Base-by-base conservation (phyloP, 1,140 invertebrate species). In the Drosophila pallidifrons region DNA sequence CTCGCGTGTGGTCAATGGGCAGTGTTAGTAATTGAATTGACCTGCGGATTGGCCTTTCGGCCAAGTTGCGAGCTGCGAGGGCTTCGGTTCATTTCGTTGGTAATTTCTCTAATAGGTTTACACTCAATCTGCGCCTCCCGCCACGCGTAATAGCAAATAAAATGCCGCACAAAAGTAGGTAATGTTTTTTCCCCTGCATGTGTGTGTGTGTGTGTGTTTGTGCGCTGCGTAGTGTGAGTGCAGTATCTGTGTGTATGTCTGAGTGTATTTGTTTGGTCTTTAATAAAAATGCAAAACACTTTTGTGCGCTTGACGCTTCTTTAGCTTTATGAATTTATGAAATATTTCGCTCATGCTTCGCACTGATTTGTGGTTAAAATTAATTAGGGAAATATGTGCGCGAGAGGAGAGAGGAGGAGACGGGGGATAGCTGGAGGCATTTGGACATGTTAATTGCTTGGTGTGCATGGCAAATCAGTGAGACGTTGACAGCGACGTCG, bases 31-130 rank as follows among this genome's bases (percentile, higher is more conserved):
- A 86, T 86, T 86, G 82, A 86, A 86, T 87, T 86, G 76, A 82
- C 76, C 81, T 67, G 71, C 77, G 35, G 43, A 63, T 72, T 75
- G 64, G 71, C 59, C 72, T 41, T 13, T 59, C 46, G 47, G 41
- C 69, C 71, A 65, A 32, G 30, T 32, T 32, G 30, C 30, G 30
- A 32, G 71, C 49, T 60, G 46, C 55, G 52, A 51, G 58, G 77
- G 55, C 65, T 72, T 61, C 82, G 73, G 67, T 88, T 82, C 81
- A 87, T 83, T 87, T 88, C 79, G 80, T 80, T 78, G 85, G 83
- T 85, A 87, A 88, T 87, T 87, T 87, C 80, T 87, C 63, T 87
- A 88, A 87, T 87, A 82, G 83, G 83, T 88, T 88, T 88, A 87
- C 82, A 87, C 83, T 87, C 83, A 87, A 87, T 87, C 85, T 83